Percentiles rank a stretch among this genome's conserved stretches.
phyloP scores from a whole-genome alignment of 1,140 invertebrate genomes.

The Muscidifurax raptorellus region DNA sequence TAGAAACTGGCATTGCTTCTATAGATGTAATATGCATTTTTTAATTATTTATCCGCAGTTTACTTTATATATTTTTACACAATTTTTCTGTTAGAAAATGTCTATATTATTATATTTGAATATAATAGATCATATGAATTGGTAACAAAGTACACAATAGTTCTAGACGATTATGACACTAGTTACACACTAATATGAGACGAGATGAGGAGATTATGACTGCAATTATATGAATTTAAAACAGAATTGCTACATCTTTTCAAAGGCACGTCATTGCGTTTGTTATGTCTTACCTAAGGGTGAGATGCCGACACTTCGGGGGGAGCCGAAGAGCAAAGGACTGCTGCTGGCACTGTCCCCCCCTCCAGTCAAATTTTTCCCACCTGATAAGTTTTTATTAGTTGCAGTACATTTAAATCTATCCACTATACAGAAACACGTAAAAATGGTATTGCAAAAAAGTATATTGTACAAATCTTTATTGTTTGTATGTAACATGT shows the following conservation, averaged over 20 bases:
- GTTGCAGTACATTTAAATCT: neutral
- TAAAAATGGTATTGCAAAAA: neutral
- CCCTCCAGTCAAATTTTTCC: constrained; percentile 71
- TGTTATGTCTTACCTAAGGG: constrained; percentile 75
- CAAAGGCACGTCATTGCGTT: neutral
- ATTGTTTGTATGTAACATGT: too few relatives aligned
- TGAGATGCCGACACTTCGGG: constrained; percentile 77
- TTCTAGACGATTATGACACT: too few relatives aligned
- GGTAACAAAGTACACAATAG: too few relatives aligned
- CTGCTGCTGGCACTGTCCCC: constrained; percentile 76
- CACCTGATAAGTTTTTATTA: constrained; percentile 69
- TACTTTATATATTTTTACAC: too few relatives aligned
- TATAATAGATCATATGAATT: too few relatives aligned
- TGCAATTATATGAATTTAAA: neutral
- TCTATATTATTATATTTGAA: too few relatives aligned
- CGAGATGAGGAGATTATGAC: neutral
- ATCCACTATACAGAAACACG: neutral
- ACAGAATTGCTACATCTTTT: neutral
- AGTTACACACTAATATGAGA: too few relatives aligned
- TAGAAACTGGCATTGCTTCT: too few relatives aligned
- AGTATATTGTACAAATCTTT: neutral
- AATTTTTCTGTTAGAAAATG: too few relatives aligned
- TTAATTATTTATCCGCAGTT: too few relatives aligned
- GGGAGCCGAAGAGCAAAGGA: constrained; percentile 76
- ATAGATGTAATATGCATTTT: too few relatives aligned